Evolutionary conservation across 2,797 vertebrate genomes (phyloP), one percentile per base, ranked within the genome.

Genomic region (Rhynchonycteris naso): DNA sequence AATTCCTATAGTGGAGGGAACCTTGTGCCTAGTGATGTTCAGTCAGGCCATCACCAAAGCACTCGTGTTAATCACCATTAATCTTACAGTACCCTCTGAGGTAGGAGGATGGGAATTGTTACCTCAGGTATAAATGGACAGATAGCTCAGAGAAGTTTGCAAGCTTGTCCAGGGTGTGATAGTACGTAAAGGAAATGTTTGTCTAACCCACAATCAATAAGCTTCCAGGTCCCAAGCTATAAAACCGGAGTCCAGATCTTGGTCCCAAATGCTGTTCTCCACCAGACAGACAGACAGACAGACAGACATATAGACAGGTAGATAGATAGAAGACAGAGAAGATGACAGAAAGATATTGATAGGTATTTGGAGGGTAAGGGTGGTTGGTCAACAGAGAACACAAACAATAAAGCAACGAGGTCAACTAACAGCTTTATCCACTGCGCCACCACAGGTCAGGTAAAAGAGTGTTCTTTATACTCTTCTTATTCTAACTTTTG

Each of bases 381-480:
- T 2, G 5, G 28, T 50, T 76, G 43, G 43, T 43, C 43, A 43
- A 22, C 4, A 14, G 56, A 52, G 30, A 38, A 52, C n/a, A 12
- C 28, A 3, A 33, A 7, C 3, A 28, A 30, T 12, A 24, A 72
- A 18, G 21, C 61, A n/a, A 0, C 0, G 4, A 33, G 16, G 3
- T 15, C 9, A 61, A 33, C 33, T 2, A 54, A 30, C 0, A 11
- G 43, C 19, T 26, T 56, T 15, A 7, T 2, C 35, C 35, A 61
- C n/a, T n/a, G n/a, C n/a, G n/a, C n/a, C n/a, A n/a, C n/a, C n/a
- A n/a, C n/a, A n/a, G n/a, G n/a, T n/a, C n/a, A n/a, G 19, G 26
- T 1, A 11, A 47, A 59, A 65, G 15, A 33, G 16, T 47, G 19
- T 15, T 50, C 35, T n/a, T 30, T 56, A 54, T 8, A 35, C 35